phyloP scores from a whole-genome alignment of 2,797 vertebrate genomes.

The Chaetodon trifasciatus region DNA sequence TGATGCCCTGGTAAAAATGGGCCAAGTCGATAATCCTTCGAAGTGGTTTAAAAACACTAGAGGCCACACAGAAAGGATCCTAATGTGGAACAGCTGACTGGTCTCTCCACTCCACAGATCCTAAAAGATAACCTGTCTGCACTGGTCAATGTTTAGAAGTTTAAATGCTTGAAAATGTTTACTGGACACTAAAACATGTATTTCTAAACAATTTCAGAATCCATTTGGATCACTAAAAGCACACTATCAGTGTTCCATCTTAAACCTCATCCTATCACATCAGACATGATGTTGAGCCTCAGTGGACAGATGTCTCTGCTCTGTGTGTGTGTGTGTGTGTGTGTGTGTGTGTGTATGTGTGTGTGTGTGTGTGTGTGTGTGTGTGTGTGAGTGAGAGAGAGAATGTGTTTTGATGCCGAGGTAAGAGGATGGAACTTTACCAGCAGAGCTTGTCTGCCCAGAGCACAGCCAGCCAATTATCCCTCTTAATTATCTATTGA shows the following conservation, averaged over 20 bases:
- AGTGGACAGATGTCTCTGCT: conserved; percentile 36
- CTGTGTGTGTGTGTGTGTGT: conserved; percentile 25
- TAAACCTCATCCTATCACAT: conserved; percentile 10
- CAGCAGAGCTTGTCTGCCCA: conserved; percentile 71
- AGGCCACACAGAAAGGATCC: conserved; percentile 23
- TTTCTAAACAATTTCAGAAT: conserved; percentile 12
- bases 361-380: conserved; percentile 6
- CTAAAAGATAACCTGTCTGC: neutral
- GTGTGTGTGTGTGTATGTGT: neutral
- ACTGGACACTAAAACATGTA: neutral
- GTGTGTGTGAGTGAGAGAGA: no score
- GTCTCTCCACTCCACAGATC: neutral
- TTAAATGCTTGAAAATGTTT: conserved; percentile 1
- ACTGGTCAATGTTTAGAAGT: neutral
- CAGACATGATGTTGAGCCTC: conserved; percentile 50
- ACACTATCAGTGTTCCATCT: neutral
- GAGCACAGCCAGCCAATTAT: conserved; percentile 81
- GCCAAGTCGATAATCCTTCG: conserved; percentile 40
- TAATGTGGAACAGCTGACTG: conserved; percentile 37
- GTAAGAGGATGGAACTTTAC: conserved; percentile 71
- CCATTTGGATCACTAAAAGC: neutral
- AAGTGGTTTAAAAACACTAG: conserved; percentile 51
- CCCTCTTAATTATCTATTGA: conserved; percentile 87
- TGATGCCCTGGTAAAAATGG: conserved; percentile 37
- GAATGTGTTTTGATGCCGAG: conserved; percentile 49